phyloP scores from a whole-genome alignment of 2,888 invertebrate species.

The Drosophila putrida region DNA sequence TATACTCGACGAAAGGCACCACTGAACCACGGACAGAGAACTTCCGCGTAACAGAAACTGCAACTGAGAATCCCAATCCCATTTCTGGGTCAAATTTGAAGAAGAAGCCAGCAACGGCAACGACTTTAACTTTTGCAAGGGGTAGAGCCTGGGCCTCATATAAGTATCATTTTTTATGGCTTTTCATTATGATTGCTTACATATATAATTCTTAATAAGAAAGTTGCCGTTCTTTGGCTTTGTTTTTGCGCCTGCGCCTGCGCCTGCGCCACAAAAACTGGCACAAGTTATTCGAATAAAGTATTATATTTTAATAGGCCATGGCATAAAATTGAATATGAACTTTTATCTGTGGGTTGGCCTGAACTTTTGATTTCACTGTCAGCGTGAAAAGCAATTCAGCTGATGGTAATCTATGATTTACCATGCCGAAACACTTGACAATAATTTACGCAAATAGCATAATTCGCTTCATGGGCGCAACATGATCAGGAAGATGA shows the following conservation, averaged over 20 bases:
- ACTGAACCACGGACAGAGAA: conserved; percentile 24
- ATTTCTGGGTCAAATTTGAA: conserved; percentile 70
- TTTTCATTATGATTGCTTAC: conserved; percentile 75
- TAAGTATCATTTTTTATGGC: conserved; percentile 80
- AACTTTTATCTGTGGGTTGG: conserved; percentile 64
- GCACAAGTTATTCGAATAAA: conserved; percentile 64
- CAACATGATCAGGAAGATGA: conserved; percentile 53
- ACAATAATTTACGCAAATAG: conserved; percentile 81
- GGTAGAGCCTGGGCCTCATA: conserved; percentile 48
- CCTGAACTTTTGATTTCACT: conserved; percentile 56
- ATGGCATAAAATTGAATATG: conserved; percentile 52
- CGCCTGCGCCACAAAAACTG: conserved; percentile 40
- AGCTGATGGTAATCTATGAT: conserved; percentile 60
- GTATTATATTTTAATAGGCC: conserved; percentile 77
- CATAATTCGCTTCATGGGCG: conserved; percentile 69
- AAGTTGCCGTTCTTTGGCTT: conserved; percentile 60
- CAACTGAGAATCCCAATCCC: conserved; percentile 42
- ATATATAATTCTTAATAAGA: conserved; percentile 79
- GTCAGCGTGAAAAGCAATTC: conserved; percentile 62
- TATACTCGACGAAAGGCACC: conserved; percentile 81
- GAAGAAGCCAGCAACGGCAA: conserved; percentile 3
- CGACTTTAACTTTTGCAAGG: conserved; percentile 26
- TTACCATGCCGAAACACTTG: conserved; percentile 69
- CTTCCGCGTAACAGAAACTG: conserved; percentile 73
- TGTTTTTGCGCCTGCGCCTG: conserved; percentile 28